These are phyloP conservation scores for Microcebus murinus DNA, from an alignment of 2,113 vertebrate genomes.

Conservation along the genomic window DNA sequence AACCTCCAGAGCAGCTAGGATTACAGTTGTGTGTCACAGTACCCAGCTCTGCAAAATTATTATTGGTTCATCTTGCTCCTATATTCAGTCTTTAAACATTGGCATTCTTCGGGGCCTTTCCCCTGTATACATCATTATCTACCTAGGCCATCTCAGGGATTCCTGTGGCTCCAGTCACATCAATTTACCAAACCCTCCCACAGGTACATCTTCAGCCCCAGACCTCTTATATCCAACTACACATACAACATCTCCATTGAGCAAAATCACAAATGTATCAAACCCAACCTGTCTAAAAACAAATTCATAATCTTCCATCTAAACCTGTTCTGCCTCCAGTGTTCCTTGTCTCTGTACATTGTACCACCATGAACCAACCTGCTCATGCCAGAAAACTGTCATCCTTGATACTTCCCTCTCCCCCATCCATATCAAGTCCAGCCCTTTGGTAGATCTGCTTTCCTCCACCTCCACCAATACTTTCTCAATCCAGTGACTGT, in stretches of 20 bases:
- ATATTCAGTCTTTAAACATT: no score
- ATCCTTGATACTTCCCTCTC: background rate
- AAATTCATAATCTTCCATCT: background rate
- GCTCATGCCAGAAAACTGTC: background rate
- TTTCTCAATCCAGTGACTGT: background rate
- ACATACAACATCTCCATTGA: background rate
- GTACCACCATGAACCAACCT: accelerated
- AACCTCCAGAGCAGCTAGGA: no score
- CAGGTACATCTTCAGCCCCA: background rate
- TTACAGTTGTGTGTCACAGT: no score
- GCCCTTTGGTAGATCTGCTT: background rate
- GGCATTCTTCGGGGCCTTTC: background rate
- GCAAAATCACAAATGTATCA: background rate
- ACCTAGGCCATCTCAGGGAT: background rate
- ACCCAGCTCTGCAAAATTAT: background rate
- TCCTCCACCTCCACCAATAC: background rate
- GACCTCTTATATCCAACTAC: background rate
- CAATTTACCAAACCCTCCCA: background rate
- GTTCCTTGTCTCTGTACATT: background rate
- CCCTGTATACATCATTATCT: background rate
- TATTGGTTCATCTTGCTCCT: background rate
- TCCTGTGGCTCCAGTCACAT: background rate
- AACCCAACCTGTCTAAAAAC: background rate
- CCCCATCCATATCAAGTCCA: no score
- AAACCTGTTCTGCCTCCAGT: background rate